These are phyloP conservation scores for Pangasius larnaudii DNA, from an alignment of 2,797 vertebrate species.

Conservation along the genomic window DNA sequence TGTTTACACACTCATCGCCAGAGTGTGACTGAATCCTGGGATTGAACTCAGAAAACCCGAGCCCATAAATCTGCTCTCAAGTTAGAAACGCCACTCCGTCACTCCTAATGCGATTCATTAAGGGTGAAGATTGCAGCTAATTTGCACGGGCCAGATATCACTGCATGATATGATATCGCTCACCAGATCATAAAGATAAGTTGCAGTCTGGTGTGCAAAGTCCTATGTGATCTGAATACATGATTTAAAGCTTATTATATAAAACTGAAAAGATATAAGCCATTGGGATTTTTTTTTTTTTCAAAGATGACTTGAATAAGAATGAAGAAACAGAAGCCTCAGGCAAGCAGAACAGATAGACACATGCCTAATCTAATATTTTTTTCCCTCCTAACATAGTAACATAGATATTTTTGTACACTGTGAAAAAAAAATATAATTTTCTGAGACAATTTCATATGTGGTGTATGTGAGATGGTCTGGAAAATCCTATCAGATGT, in stretches of 20 bases:
- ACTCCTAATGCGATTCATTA: conserved; percentile 44
- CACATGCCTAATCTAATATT: not conserved
- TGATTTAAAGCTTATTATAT: not conserved
- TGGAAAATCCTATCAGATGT: not conserved
- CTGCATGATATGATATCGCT: conserved; percentile 35
- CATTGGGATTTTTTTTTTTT: not conserved
- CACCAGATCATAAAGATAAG: conserved; percentile 35
- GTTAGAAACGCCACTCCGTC: conserved; percentile 34
- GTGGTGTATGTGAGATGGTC: not conserved
- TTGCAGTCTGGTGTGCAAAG: conserved; percentile 26
- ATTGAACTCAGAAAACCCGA: conserved; percentile 31
- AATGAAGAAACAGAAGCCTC: not conserved
- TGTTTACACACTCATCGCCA: conserved; percentile 29
- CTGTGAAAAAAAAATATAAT: too few species aligned
- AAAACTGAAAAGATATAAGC: not conserved
- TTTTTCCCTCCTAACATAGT: not conserved
- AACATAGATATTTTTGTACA: not conserved
- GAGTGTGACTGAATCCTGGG: conserved; percentile 26
- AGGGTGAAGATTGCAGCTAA: conserved; percentile 24
- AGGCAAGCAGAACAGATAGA: not conserved
- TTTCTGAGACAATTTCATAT: not conserved
- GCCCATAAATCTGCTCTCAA: conserved; percentile 43
- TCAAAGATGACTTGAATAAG: not conserved
- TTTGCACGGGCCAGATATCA: conserved; percentile 30
- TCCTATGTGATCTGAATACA: conserved; percentile 17